Evolutionary conservation across 2,888 invertebrate species (phyloP).

Genomic region (Stenotaenia linearis): DNA sequence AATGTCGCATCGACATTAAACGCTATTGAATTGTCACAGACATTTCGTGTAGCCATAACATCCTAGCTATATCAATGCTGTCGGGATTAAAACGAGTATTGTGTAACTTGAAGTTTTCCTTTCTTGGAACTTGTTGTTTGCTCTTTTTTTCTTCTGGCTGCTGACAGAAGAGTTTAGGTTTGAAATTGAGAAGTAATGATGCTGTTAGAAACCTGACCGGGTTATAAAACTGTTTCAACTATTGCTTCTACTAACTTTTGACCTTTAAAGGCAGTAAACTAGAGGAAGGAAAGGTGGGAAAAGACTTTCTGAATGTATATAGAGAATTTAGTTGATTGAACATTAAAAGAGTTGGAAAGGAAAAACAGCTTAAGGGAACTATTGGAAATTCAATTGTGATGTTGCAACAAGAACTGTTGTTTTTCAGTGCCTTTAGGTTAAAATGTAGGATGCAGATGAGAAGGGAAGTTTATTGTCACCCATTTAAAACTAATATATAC

Average conservation of each 20-base stretch:
- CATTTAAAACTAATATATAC: neutral
- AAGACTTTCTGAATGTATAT: neutral
- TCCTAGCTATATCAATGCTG: no score
- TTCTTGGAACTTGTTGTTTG: neutral
- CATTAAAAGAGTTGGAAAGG: neutral
- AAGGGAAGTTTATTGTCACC: neutral
- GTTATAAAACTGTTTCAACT: neutral
- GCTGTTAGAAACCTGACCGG: neutral
- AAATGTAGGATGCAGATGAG: neutral
- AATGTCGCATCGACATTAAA: no score
- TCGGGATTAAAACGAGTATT: no score
- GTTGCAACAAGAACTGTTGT: neutral
- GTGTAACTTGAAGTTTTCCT: no score
- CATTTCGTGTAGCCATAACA: no score
- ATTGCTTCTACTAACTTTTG: no score
- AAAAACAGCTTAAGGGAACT: neutral
- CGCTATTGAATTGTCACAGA: no score
- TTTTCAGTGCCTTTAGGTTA: neutral
- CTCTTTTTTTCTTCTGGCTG: neutral
- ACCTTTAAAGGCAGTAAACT: neutral
- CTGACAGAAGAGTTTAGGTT: neutral
- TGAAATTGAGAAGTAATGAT: neutral
- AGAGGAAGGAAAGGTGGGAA: neutral
- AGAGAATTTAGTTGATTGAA: neutral
- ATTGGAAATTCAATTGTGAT: neutral